Evolutionary conservation across 37 sponge, comb jelly and placozoan species (phyloP), one percentile per base, ranked within the genome.

Genomic region (Amphimedon queenslandica): DNA sequence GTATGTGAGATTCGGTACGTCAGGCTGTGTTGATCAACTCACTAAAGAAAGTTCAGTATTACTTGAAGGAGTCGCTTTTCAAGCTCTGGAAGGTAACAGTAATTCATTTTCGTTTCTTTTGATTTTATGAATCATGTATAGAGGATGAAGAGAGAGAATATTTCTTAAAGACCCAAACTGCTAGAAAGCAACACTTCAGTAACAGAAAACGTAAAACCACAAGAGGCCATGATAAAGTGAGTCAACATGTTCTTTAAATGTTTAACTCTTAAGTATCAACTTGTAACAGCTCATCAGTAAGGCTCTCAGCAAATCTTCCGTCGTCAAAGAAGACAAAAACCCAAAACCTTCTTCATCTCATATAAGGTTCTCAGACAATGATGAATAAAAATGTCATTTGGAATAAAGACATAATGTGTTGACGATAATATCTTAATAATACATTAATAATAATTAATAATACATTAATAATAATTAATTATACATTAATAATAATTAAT

Each of bases 91-190:
- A 47, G 53, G 8, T 47, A 47, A 18, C 61, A 60, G 21, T n/a
- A n/a, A 60, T 5, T n/a, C 27, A n/a, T 5, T 60, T 13, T 47
- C 8, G 13, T 47, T 13, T 47, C 51, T 8, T 8, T 47, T 47
- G 13, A 8, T 23, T 32, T 61, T 58, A 20, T 61, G 23, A 37
- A 23, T 18, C 40, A 18, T 60, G 16, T 5, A 5, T 71, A 84
- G 78, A 77, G 58, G 84, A 64, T 0, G 84, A 77, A 2, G 84
- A 84, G 78, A 71, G 78, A 35, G 84, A 77, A 1, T 84, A 84
- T 66, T 84, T 38, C 60, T 39, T 84, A 42, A 77, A 77, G 84
- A 72, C 74, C 24, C 73, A 70, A 71, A 68, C 84, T 0, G 43
- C 66, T 6, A 64, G 78, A 66, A 84, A 72, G 61, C 75, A 74